Conservation (phyloP, 2,113 vertebrate genomes). For the Peromyscus californicus region DNA sequence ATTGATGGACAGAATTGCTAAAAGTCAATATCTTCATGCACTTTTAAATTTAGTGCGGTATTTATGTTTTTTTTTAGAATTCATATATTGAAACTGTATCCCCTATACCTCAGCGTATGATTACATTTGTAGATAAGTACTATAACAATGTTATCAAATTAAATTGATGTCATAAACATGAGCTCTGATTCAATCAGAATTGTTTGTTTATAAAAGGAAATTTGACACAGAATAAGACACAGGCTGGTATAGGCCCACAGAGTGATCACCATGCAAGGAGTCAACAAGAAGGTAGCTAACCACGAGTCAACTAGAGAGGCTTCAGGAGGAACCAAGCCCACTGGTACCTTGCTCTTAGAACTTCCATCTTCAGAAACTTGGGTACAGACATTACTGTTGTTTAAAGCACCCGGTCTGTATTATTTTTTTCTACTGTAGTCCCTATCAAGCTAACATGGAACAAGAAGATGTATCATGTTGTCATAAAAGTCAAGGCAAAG, state of each 20-base stretch:
- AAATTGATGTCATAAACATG: no score
- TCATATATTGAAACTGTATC: no score
- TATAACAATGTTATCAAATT: no score
- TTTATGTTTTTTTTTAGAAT: no score
- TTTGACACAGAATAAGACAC: background rate
- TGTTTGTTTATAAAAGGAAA: background rate
- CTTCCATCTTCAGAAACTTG: background rate
- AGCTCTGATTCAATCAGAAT: no score
- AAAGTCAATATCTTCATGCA: no score
- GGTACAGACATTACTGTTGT: background rate
- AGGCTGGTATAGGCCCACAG: background rate
- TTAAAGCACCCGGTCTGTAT: background rate
- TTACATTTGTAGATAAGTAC: no score
- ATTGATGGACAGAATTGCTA: no score
- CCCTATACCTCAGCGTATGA: no score
- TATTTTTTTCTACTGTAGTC: background rate
- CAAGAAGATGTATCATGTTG: background rate
- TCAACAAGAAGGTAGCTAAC: background rate
- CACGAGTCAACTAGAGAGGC: background rate
- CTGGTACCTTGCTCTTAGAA: background rate
- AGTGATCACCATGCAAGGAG: background rate
- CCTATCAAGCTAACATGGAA: background rate
- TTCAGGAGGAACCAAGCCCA: background rate
- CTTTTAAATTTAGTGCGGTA: no score
- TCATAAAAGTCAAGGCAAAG: background rate